Evolutionary conservation across 2,888 invertebrate genomes (phyloP), one percentile per base, ranked within the genome.

Genomic region (Adela reaumurella): DNA sequence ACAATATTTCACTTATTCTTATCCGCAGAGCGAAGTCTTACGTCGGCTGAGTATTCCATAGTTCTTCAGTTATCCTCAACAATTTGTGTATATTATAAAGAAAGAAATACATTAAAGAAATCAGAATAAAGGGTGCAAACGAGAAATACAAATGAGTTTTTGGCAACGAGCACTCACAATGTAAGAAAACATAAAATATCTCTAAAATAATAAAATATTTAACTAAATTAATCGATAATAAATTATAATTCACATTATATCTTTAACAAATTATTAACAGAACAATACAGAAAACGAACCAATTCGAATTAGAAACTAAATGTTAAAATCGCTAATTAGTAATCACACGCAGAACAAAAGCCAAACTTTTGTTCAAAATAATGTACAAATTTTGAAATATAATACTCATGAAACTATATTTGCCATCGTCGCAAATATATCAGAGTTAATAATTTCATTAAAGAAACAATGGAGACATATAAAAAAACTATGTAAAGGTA

Each of bases 371-470:
- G 35, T 35, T 35, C 8, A 14, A 35, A 35, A 35, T 35, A 8
- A 35, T 35, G 14, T n/a, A n/a, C 3, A 35, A 45, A 45, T 14
- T 45, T 45, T 8, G 45, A 20, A 45, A 45, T 19, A 19, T 45
- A 19, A 20, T 29, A 19, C 76, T 77, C 76, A 51, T 61, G 67
- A 74, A 64, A 58, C 57, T 62, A 68, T 77, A 76, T 78, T 78
- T 77, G 78, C 65, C 58, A 51, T 47, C 52, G 35, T 17, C 55
- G 63, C 77, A 78, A 78, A 78, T 66, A 77, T 56, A 64, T 74
- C 70, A 66, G 77, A 78, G 69, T 62, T 61, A 55, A 58, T 60
- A 63, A 70, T 73, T 72, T 65, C 64, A 35, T 35, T 14, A 35
- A 35, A 35, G 35, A 35, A 35, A 35, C 35, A 35, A 14, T 35